A percentile compares a stretch with the other conserved stretches of the same genome.
phyloP scores from a whole-genome alignment of 1,140 invertebrate species.

The Batillaria attramentaria region DNA sequence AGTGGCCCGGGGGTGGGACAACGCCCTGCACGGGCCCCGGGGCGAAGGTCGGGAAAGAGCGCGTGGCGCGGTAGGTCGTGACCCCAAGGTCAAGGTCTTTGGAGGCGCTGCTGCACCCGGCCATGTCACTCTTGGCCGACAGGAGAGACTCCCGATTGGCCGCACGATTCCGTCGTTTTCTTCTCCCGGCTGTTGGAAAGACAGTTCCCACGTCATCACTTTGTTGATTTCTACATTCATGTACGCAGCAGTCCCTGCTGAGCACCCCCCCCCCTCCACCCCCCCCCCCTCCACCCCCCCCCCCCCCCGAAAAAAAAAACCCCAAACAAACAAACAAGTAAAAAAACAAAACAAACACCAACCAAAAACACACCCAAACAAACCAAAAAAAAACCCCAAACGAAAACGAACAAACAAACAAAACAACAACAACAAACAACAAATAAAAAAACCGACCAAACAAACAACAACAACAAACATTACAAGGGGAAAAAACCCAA shows the following conservation, averaged over 20 bases:
- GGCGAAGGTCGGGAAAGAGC: slow-evolving; percentile 30
- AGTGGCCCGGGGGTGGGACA: neutral
- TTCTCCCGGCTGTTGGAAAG: neutral
- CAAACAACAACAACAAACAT: neutral
- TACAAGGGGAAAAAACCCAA: too few species aligned
- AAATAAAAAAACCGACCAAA: neutral
- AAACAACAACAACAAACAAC: neutral
- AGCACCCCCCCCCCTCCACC: too few species aligned
- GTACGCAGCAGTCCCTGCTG: too few species aligned
- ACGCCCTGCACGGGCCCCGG: slow-evolving; percentile 11
- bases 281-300: too few species aligned
- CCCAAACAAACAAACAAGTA: too few species aligned
- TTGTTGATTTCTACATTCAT: too few species aligned
- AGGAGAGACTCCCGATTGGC: slow-evolving; percentile 25
- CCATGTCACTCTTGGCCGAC: slow-evolving; percentile 29
- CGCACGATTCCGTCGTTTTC: slow-evolving; percentile 13
- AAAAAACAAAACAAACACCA: too few species aligned
- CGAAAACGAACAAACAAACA: neutral
- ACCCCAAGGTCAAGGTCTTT: slow-evolving; percentile 34
- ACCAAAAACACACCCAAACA: too few species aligned
- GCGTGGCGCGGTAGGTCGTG: slow-evolving; percentile 30
- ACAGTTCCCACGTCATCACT: too few species aligned
- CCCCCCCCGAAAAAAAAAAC: too few species aligned
- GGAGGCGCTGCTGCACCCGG: slow-evolving; percentile 25
- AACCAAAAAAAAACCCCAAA: too few species aligned